A percentile compares a stretch with the other conserved stretches of the same genome.
These are phyloP conservation scores for Irena cyanogastra DNA, from an alignment of 2,113 vertebrate genomes.

Conservation along the genomic window DNA sequence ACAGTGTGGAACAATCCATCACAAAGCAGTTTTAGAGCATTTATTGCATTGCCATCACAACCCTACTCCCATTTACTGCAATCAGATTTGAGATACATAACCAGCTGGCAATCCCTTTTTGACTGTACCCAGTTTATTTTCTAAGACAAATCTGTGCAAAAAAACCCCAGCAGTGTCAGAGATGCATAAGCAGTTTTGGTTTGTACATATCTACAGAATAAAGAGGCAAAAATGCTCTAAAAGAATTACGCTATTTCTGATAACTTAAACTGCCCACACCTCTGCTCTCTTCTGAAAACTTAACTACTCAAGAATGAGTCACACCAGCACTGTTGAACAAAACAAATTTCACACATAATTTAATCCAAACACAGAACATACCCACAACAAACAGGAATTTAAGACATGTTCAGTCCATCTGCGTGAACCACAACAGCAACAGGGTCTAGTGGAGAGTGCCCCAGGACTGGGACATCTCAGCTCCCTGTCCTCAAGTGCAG, in stretches of 20 bases:
- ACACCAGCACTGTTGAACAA: neutral
- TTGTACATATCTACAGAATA: neutral
- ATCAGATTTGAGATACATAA: constrained; percentile 47
- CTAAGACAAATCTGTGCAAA: neutral
- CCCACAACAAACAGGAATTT: neutral
- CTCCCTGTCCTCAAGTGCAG: neutral
- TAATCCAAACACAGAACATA: neutral
- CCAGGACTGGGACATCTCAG: neutral
- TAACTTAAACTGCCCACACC: neutral
- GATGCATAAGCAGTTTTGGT: neutral
- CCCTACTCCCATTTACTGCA: constrained; percentile 17
- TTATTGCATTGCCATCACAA: constrained; percentile 34
- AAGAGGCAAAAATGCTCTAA: neutral
- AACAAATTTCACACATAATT: neutral
- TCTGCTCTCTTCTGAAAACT: constrained; percentile 18
- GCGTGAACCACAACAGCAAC: fast-evolving
- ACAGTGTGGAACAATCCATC: constrained; percentile 1
- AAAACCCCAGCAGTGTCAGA: neutral
- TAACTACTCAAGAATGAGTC: constrained; percentile 37
- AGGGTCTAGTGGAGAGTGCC: fast-evolving
- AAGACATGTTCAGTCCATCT: fast-evolving
- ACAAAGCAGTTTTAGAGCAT: constrained; percentile 22
- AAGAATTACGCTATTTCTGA: constrained; percentile 9
- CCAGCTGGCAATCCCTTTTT: constrained; percentile 8
- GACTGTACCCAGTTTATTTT: neutral